Conservation (phyloP, 2,113 vertebrate genomes). For the Psammodynastes pulverulentus region DNA sequence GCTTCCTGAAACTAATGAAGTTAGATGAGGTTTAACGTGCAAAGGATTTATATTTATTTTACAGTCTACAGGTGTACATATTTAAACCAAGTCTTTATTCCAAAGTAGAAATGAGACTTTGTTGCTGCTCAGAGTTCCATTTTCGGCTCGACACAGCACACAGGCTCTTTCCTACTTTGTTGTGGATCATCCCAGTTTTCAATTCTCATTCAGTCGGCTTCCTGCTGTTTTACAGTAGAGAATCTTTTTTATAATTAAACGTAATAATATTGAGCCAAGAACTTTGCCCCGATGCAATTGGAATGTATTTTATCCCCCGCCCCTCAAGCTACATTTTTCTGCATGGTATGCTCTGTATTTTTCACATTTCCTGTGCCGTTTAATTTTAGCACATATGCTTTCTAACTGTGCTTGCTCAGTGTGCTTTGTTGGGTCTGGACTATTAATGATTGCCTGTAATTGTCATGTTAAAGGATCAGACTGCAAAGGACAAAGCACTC, state of each 20-base stretch:
- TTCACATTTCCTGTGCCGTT: constrained; percentile 69
- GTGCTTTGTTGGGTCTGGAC: constrained; percentile 51
- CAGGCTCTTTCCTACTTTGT: background rate
- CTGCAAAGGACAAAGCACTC: constrained; percentile 99
- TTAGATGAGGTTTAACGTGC: background rate
- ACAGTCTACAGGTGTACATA: background rate
- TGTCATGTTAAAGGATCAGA: constrained; percentile 97
- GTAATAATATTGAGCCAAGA: constrained; percentile 49
- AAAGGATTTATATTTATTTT: background rate
- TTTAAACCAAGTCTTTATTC: background rate
- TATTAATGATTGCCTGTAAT: constrained; percentile 82
- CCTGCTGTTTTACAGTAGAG: constrained; percentile 4
- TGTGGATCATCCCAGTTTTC: background rate
- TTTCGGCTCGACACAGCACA: background rate
- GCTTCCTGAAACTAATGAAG: background rate
- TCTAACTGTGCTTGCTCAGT: constrained; percentile 67
- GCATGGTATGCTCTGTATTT: constrained; percentile 72
- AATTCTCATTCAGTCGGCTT: background rate
- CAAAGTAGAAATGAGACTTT: background rate
- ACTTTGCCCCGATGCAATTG: constrained; percentile 54
- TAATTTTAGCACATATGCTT: constrained; percentile 74
- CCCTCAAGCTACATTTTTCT: constrained; percentile 57
- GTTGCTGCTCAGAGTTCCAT: background rate
- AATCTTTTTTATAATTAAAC: background rate
- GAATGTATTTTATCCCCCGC: constrained; percentile 52